Conservation (phyloP, 2,113 vertebrate genomes). For the Peromyscus polionotus region DNA sequence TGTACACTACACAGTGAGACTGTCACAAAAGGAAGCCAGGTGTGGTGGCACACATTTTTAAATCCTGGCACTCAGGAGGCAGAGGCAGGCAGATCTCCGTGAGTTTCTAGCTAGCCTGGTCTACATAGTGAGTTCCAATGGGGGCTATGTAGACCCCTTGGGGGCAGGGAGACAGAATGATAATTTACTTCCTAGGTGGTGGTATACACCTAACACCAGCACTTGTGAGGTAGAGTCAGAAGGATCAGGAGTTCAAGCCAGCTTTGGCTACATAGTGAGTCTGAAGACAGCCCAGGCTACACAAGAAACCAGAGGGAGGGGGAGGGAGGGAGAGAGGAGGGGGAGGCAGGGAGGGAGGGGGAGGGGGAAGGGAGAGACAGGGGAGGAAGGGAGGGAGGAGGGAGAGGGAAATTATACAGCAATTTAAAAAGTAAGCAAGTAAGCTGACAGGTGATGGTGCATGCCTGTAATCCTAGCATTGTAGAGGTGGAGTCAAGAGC, state of each 20-base stretch:
- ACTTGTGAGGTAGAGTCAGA: not conserved
- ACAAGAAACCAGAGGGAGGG: not conserved
- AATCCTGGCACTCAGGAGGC: not conserved
- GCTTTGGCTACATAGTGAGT: not conserved
- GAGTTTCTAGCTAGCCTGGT: not conserved
- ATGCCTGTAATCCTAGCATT: not conserved
- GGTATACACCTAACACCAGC: not conserved
- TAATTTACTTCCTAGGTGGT: not conserved
- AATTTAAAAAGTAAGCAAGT: not conserved
- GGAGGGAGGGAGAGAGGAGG: not conserved
- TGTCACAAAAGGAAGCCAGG: not conserved
- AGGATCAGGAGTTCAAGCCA: not conserved
- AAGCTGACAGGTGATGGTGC: not conserved
- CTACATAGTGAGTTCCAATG: not conserved
- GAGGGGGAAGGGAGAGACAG: too few relatives aligned
- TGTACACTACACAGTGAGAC: not conserved
- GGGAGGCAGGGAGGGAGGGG: not conserved
- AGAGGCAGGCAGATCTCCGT: not conserved
- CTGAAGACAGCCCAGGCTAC: not conserved
- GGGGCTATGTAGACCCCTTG: too few relatives aligned
- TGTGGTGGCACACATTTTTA: not conserved
- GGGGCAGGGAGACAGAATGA: not conserved
- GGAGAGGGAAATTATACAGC: not conserved
- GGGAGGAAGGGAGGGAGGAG: not conserved
- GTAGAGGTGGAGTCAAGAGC: not conserved